Evolutionary conservation across 2,797 vertebrate genomes (phyloP), one percentile per base, ranked within the genome.

Genomic region (Odontamblyopus rebecca): DNA sequence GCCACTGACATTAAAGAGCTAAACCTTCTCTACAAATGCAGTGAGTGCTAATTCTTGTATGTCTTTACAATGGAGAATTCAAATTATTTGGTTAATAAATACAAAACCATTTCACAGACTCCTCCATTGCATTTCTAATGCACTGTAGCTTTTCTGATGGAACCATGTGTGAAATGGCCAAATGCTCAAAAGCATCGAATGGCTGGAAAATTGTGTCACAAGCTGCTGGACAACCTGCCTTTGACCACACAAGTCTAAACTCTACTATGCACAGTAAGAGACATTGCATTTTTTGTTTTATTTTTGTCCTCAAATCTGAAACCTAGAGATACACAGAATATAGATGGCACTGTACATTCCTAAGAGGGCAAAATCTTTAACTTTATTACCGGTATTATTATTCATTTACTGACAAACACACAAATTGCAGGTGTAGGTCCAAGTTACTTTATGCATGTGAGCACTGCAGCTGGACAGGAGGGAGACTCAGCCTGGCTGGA

Each of bases 11-110:
- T 97, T 12, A 72, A 84, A 80, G 97, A 97, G 69, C 81, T 98
- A 83, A 96, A 94, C 83, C 89, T 4, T 12, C 92, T 98, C 0
- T 98, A 98, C 89, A 96, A 95, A 64, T 98, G 97, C 13, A 48
- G 44, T 48, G 44, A 48, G 44, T 15, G 3, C 13, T 48, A 15
- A 48, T 48, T 48, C 15, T 88, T 90, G 96, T 98, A 89, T 81
- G 6, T 32, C 7, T 15, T 44, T 41, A 6, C 2, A 23, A 26
- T 64, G 13, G 13, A 48, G 44, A 44, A 12, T 13, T 48, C 4
- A 15, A 48, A 48, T 48, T 3, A 16, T 15, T 15, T 15, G 2
- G 1, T 48, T 48, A 48, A 48, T 48, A 48, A 48, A 48, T 48
- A 48, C 44, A 48, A 48, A 48, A 11, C 9, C 15, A 2, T 44